Conservation (phyloP, 2,797 vertebrate genomes). For the Eidolon dupreanum region DNA sequence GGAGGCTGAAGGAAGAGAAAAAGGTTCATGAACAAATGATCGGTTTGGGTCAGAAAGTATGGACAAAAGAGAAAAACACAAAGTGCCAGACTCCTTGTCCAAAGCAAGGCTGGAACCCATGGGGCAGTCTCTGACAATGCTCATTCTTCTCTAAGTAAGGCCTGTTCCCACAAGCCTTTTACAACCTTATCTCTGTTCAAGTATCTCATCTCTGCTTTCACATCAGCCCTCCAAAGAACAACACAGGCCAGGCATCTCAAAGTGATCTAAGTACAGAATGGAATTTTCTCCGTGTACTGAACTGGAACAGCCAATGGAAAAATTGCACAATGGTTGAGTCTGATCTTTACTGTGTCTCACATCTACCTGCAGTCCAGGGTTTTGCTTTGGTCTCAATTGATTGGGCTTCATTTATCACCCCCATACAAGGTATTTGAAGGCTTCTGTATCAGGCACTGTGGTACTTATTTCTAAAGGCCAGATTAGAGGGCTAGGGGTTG, state of each 20-base stretch:
- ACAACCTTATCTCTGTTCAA: neutral
- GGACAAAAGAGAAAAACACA: neutral
- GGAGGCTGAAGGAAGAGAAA: neutral
- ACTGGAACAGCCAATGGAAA: neutral
- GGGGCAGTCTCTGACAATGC: neutral
- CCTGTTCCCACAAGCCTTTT: neutral
- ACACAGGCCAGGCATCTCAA: neutral
- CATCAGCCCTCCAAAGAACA: neutral
- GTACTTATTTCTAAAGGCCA: neutral
- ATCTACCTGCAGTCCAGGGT: too few relatives aligned
- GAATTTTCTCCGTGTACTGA: neutral
- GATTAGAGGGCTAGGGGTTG: neutral
- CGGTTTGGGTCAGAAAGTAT: neutral
- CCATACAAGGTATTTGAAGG: accelerated
- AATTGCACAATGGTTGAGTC: neutral
- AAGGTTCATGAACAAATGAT: neutral
- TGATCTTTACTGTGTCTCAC: neutral
- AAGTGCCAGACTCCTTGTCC: neutral
- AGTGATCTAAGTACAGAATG: neutral
- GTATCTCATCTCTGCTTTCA: neutral
- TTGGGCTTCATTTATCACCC: too few relatives aligned
- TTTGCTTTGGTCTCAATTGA: neutral
- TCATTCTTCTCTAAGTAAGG: neutral
- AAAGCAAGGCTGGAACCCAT: neutral
- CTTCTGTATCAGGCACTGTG: neutral